Evolutionary conservation across 2,113 vertebrate genomes (phyloP).

Genomic region (Pterocles orientalis): DNA sequence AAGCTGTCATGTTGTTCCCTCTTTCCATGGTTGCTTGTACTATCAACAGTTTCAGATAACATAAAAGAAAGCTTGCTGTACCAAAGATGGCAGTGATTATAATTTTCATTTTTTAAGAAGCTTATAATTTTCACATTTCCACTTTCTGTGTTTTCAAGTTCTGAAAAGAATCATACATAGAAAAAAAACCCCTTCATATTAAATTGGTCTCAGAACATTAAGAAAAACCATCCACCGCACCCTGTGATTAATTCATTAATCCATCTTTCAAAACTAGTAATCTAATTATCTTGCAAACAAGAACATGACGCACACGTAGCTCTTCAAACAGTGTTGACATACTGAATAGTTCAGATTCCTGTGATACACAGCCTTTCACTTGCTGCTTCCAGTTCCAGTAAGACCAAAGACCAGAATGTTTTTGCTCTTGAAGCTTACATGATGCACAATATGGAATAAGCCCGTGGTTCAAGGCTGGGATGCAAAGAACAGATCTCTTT

Average conservation of each 20-base stretch:
- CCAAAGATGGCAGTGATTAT: neutral
- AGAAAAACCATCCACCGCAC: conserved; percentile 23
- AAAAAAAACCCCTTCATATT: neutral
- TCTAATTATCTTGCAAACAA: conserved; percentile 61
- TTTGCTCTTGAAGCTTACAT: neutral
- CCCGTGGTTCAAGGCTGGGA: neutral
- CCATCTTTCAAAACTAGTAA: conserved; percentile 51
- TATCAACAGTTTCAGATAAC: neutral
- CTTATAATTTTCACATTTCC: neutral
- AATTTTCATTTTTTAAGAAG: neutral
- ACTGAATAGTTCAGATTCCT: conserved; percentile 25
- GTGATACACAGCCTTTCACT: neutral
- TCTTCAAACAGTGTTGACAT: conserved; percentile 28
- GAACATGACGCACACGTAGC: conserved; percentile 26
- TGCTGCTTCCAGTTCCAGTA: neutral
- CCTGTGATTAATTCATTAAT: conserved; percentile 63
- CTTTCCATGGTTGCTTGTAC: neutral
- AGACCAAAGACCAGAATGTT: neutral
- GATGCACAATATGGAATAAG: neutral
- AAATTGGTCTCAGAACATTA: neutral
- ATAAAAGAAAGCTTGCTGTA: neutral
- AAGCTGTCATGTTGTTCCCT: neutral
- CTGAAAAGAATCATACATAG: neutral
- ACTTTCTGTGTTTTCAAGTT: neutral
- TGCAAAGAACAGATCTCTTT: neutral